A percentile compares a stretch with the other conserved stretches of the same genome.
These are phyloP conservation scores for Scaptodrosophila lebanonensis DNA, from an alignment of 1,140 invertebrate species.

Conservation along the genomic window DNA sequence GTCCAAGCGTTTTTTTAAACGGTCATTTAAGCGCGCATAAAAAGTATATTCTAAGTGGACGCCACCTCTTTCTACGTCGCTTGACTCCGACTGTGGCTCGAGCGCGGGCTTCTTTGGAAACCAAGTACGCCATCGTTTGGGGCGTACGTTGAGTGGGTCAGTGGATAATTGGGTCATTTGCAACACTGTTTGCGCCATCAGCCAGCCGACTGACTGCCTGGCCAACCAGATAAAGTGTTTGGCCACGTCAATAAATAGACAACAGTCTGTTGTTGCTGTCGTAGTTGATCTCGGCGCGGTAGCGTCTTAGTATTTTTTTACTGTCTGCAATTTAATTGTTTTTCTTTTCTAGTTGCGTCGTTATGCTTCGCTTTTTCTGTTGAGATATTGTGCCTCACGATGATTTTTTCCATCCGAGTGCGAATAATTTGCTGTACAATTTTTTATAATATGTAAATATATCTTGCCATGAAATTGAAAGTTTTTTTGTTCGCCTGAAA, in stretches of 20 bases:
- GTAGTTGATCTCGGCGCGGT: constrained; percentile 16
- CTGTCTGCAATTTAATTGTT: constrained; percentile 52
- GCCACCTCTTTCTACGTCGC: constrained; percentile 27
- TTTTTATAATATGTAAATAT: constrained; percentile 24
- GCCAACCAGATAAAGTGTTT: constrained; percentile 60
- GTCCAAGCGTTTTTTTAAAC: constrained; percentile 9
- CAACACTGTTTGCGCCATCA: constrained; percentile 74
- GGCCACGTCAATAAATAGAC: constrained; percentile 68
- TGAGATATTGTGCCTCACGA: not conserved
- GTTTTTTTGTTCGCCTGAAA: constrained; percentile 31
- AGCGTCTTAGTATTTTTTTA: constrained; percentile 13
- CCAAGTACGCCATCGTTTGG: constrained; percentile 45
- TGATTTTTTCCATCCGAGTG: constrained; percentile 15
- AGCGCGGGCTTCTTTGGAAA: not conserved
- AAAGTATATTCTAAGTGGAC: constrained; percentile 40
- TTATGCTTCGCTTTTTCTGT: constrained; percentile 18
- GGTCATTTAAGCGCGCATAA: constrained; percentile 30
- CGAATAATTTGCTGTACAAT: constrained; percentile 17
- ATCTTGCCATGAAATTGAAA: constrained; percentile 65
- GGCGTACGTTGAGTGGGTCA: constrained; percentile 69
- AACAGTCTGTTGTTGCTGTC: constrained; percentile 20
- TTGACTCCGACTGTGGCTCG: too few relatives aligned
- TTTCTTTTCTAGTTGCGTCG: constrained; percentile 15
- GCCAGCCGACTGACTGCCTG: constrained; percentile 17
- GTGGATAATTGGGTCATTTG: constrained; percentile 77